Percentiles rank a stretch among this genome's conserved stretches.
phyloP scores from a whole-genome alignment of 2,113 vertebrate species.

The Amia ocellicauda region DNA sequence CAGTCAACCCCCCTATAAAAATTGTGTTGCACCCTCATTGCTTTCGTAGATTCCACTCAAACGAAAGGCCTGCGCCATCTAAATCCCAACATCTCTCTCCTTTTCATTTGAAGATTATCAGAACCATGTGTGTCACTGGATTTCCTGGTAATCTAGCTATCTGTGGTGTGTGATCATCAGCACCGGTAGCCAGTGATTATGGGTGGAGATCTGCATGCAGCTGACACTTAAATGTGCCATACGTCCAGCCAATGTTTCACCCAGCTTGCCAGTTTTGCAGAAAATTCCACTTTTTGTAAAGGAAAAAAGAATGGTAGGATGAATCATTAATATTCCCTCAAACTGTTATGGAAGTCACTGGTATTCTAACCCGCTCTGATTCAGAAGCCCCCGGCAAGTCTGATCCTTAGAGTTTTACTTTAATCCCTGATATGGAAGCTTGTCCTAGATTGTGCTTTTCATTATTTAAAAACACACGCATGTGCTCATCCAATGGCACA shows the following conservation, averaged over 20 bases:
- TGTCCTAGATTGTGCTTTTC: not conserved
- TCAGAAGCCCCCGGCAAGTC: not conserved
- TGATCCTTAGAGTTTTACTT: not conserved
- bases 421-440: not conserved
- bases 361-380: not conserved
- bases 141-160: constrained; percentile 18
- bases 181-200: constrained; percentile 10
- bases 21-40: too few relatives aligned
- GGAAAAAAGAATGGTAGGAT: constrained; percentile 25
- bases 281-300: constrained; percentile 5
- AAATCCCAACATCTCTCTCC: constrained; percentile 22
- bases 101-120: constrained; percentile 30
- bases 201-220: not conserved
- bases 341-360: not conserved
- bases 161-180: constrained; percentile 15
- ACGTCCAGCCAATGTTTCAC: constrained; percentile 7
- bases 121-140: constrained; percentile 22
- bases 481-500: not conserved
- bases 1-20: too few relatives aligned
- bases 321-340: constrained; percentile 28
- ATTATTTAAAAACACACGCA: constrained; percentile 1
- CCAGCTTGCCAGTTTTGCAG: not conserved
- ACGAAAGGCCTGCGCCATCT: constrained; percentile 12
- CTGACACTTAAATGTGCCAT: not conserved
- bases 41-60: constrained; percentile 8